Base-by-base conservation (phyloP, 2,113 vertebrate genomes). In the Nibea coibor region DNA sequence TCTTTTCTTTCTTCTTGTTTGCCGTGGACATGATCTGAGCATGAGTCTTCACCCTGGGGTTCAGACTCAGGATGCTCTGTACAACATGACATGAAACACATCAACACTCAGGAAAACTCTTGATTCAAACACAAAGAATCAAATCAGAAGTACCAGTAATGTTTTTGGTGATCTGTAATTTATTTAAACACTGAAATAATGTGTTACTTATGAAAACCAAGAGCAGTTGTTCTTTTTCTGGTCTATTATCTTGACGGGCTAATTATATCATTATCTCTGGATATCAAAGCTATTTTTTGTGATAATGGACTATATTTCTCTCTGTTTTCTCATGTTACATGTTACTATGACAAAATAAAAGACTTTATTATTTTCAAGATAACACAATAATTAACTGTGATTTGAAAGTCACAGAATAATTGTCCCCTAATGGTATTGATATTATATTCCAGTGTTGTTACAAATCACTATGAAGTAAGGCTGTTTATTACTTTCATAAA, bases 21-120 rank as follows among this genome's bases (percentile, higher is more conserved):
- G 92, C 86, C n/a, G 97, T 98, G 22, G 97, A 98, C 77, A 93
- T 84, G 68, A 97, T 89, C 81, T 87, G 73, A 75, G 96, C 94
- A 75, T 96, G 91, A 35, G 64, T 92, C 86, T 96, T 96, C 65
- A 93, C 96, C 51, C 92, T 93, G 31, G 96, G 97, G 84, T 98
- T 97, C 87, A 98, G 94, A 86, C 94, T 90, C 86, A 97, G 91
- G 83, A 99, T 96, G 81, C 83, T 96, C 96, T 97, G 87, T 16
- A 71, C 85, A 86, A 26, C 51, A 61, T 83, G 4, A 63, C 8
- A 47, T 6, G 6, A 57, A 42, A 83, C 20, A 73, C 0, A 72
- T 56, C 16, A 35, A 58, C 14, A 74, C 10, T 71, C 4, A 45
- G 1, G 19, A 61, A 48, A 43, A 1, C 7, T 43, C 10, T 10